A percentile compares a stretch with the other conserved stretches of the same genome.
These are phyloP conservation scores for Athripsodes cinereus DNA, from an alignment of 2,888 invertebrate species.

Conservation along the genomic window DNA sequence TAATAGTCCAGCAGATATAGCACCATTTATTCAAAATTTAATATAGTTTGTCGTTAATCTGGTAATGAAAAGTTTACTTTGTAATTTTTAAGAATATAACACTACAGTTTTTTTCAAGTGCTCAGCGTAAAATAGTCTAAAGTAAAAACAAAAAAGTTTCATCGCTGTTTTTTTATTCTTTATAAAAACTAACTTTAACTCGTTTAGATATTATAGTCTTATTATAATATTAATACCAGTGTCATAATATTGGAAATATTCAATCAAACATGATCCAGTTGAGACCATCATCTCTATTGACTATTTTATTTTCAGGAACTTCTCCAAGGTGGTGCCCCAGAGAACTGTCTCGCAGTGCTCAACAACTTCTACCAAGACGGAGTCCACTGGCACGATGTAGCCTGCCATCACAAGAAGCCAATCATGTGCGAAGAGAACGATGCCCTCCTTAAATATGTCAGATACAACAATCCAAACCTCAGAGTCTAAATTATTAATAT, in stretches of 20 bases:
- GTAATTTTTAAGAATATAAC: no score
- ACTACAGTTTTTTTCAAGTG: no score
- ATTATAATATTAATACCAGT: neutral
- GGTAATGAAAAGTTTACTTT: no score
- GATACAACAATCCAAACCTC: slow-evolving; percentile 74
- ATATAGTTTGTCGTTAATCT: no score
- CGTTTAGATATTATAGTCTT: neutral
- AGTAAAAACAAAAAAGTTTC: no score
- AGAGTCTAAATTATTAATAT: slow-evolving; percentile 60
- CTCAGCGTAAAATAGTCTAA: no score
- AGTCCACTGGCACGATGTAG: slow-evolving; percentile 87
- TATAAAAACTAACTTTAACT: neutral
- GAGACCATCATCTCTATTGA: no score
- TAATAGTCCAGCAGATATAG: no score
- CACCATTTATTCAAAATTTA: no score
- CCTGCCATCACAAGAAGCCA: slow-evolving; percentile 84
- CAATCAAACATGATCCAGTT: no score
- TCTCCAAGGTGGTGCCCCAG: slow-evolving; percentile 75
- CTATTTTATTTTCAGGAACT: slow-evolving; percentile 50
- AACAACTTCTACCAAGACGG: slow-evolving; percentile 91
- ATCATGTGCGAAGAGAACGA: slow-evolving; percentile 87
- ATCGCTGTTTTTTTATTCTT: no score
- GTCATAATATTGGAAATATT: neutral
- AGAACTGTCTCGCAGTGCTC: slow-evolving; percentile 78
- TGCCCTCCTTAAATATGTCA: slow-evolving; percentile 76